Conservation (phyloP, 2,113 vertebrate genomes). For the Ophthalmolycus amberensis region DNA sequence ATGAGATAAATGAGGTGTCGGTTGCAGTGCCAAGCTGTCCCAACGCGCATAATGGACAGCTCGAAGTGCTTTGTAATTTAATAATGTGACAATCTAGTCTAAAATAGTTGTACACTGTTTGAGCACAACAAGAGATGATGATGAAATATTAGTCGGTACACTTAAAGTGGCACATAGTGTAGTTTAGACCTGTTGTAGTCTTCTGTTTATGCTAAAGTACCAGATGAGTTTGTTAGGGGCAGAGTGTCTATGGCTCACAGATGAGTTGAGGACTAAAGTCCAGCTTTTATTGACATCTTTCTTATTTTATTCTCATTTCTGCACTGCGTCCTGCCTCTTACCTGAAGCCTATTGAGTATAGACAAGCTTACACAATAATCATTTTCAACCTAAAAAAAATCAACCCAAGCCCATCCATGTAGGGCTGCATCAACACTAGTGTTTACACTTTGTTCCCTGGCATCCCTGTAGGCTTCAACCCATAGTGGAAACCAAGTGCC, state of each 20-base stretch:
- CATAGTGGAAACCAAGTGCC: slow-evolving; percentile 37
- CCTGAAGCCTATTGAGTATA: neutral
- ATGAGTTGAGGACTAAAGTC: neutral
- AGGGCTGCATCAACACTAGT: slow-evolving; percentile 26
- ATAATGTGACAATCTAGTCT: neutral
- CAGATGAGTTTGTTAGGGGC: slow-evolving; percentile 5
- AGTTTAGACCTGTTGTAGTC: neutral
- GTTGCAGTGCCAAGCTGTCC: neutral
- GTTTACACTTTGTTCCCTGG: slow-evolving; percentile 43
- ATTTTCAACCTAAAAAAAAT: neutral
- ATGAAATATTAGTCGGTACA: neutral
- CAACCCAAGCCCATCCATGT: neutral
- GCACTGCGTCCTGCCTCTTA: neutral
- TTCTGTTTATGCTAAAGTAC: neutral
- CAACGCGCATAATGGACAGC: neutral
- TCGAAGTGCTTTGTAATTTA: neutral
- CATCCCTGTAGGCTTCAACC: slow-evolving; percentile 32
- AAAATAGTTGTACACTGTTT: neutral
- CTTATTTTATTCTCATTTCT: neutral
- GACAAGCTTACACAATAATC: neutral
- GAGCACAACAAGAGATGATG: neutral
- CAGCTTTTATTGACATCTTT: neutral
- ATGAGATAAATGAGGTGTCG: neutral
- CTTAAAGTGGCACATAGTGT: neutral
- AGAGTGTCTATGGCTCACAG: neutral